These are phyloP conservation scores for Drosophila bocqueti DNA, from an alignment of 1,140 invertebrate species.

Conservation along the genomic window DNA sequence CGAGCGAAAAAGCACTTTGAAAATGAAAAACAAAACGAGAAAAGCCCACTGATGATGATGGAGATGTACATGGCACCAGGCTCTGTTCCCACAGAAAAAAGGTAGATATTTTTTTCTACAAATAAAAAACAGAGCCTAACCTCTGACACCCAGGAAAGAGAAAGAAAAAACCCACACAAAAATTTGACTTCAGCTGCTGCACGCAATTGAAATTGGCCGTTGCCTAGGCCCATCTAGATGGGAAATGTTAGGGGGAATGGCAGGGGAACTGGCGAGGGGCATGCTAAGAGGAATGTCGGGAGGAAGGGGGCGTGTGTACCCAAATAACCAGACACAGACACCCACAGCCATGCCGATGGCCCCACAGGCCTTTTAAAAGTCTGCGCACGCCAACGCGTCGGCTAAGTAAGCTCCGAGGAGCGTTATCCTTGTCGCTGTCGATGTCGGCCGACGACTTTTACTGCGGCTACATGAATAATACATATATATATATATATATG, in stretches of 20 bases:
- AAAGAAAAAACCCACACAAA: neutral
- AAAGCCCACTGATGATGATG: conserved; percentile 25
- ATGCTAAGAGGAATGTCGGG: neutral
- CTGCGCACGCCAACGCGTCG: conserved; percentile 76
- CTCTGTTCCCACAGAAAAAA: neutral
- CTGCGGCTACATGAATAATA: conserved; percentile 79
- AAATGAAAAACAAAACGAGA: conserved; percentile 19
- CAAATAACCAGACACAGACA: conserved; percentile 17
- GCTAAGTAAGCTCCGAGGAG: conserved; percentile 63
- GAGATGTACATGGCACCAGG: conserved; percentile 3
- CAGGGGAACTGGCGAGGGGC: neutral
- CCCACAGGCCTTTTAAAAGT: conserved; percentile 67
- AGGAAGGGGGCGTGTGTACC: neutral
- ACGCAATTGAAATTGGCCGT: conserved; percentile 49
- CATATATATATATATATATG: conserved; percentile 33
- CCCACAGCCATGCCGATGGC: conserved; percentile 10
- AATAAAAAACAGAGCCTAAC: conserved; percentile 11
- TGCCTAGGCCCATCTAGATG: neutral
- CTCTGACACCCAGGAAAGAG: conserved; percentile 8
- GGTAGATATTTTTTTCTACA: conserved; percentile 3
- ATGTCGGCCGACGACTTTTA: conserved; percentile 68
- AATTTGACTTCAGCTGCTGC: conserved; percentile 28
- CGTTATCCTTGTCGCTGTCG: conserved; percentile 60
- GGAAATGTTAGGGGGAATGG: neutral
- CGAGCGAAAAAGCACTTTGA: conserved; percentile 22